phyloP scores from a whole-genome alignment of 1,140 invertebrate species.

The Himalopsyche phryganea region DNA sequence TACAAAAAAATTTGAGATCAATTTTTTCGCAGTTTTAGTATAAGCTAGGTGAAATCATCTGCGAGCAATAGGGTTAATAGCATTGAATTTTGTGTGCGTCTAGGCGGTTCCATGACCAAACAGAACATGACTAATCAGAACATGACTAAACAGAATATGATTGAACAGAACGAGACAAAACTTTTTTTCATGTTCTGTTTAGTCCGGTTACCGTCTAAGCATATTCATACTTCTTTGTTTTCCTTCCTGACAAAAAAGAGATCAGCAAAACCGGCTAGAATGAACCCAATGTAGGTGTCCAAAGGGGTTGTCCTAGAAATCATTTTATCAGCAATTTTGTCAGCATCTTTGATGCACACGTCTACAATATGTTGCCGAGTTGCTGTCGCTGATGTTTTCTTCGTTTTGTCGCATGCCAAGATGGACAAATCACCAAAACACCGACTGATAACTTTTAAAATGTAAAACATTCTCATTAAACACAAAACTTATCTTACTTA shows the following conservation, averaged over 20 bases:
- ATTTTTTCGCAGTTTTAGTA: no score
- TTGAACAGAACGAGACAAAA: no score
- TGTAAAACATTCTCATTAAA: constrained; percentile 16
- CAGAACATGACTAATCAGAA: no score
- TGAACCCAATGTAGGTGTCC: constrained; percentile 46
- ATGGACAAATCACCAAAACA: constrained; percentile 49
- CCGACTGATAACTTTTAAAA: constrained; percentile 44
- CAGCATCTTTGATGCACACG: constrained; percentile 39
- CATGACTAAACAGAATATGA: no score
- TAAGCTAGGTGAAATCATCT: no score
- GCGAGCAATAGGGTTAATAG: no score
- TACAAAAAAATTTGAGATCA: no score
- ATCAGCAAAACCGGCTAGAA: constrained; percentile 40
- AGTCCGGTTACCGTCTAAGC: no score
- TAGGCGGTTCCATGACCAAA: no score
- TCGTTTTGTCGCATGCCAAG: constrained; percentile 32
- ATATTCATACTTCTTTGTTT: background rate
- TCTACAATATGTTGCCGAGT: constrained; percentile 27
- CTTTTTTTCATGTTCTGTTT: no score
- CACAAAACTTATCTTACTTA: no score
- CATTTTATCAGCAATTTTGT: constrained; percentile 27
- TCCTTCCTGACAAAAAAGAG: background rate
- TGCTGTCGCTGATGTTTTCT: background rate
- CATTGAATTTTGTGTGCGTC: no score
- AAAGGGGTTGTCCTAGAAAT: constrained; percentile 42